Conservation (phyloP, 2,888 invertebrate genomes). For the Psococerastis gibbosa region DNA sequence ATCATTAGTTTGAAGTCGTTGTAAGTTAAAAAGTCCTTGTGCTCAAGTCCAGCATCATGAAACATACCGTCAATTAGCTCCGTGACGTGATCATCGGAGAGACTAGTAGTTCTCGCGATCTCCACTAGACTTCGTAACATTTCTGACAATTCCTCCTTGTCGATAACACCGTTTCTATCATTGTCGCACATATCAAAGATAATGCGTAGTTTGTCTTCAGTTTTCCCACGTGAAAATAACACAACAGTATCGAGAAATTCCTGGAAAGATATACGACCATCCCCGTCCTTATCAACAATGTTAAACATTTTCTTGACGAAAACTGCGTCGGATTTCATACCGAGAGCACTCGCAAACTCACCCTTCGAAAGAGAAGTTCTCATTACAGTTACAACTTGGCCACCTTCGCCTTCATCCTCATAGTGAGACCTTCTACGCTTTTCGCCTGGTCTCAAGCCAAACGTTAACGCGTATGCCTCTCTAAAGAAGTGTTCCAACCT, state of each 20-base stretch:
- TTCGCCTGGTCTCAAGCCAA: conserved; percentile 75
- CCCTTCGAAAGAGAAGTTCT: conserved; percentile 75
- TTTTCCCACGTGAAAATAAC: conserved; percentile 76
- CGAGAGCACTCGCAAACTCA: conserved; percentile 87
- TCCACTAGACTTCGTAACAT: conserved; percentile 85
- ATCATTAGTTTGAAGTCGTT: conserved; percentile 88
- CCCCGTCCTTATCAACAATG: conserved; percentile 85
- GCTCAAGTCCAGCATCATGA: conserved; percentile 71
- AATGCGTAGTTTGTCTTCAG: conserved; percentile 80
- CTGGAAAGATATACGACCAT: conserved; percentile 86
- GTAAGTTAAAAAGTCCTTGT: conserved; percentile 78
- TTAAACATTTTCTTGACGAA: conserved; percentile 97
- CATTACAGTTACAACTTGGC: conserved; percentile 65
- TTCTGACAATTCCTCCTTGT: conserved; percentile 80
- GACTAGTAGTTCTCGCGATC: conserved; percentile 77
- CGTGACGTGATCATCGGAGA: conserved; percentile 78
- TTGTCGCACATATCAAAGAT: conserved; percentile 97
- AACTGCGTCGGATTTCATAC: conserved; percentile 86
- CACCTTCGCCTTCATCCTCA: conserved; percentile 17
- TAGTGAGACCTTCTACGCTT: conserved; percentile 40
- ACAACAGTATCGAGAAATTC: conserved; percentile 91
- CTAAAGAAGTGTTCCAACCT: conserved; percentile 86
- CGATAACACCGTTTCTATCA: conserved; percentile 83
- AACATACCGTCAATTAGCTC: conserved; percentile 91
- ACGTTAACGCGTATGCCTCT: conserved; percentile 86